Conservation (phyloP, 2,888 invertebrate species). For the Drosophila stalkeri region DNA sequence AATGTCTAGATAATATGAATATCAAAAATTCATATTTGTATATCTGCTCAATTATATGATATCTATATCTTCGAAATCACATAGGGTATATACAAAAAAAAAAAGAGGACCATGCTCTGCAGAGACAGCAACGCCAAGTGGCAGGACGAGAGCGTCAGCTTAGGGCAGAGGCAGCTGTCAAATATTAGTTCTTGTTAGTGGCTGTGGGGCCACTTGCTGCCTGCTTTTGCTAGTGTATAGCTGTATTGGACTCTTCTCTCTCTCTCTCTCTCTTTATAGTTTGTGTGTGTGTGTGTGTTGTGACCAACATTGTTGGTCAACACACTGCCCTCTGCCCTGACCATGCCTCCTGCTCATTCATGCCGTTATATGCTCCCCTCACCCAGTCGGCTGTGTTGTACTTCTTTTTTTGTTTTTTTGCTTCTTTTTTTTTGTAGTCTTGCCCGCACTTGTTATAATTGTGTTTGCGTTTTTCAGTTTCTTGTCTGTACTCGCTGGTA, state of each 20-base stretch:
- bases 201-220: constrained; percentile 43
- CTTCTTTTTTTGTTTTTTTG: constrained; percentile 36
- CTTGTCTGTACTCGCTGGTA: constrained; percentile 23
- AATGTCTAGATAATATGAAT: background rate
- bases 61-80: background rate
- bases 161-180: constrained; percentile 52
- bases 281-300: constrained; percentile 39
- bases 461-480: constrained; percentile 76
- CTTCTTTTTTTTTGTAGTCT: constrained; percentile 29
- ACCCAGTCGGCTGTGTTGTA: constrained; percentile 40
- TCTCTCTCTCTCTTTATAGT: background rate
- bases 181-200: constrained; percentile 65
- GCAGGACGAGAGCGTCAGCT: constrained; percentile 18
- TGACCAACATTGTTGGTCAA: constrained; percentile 80
- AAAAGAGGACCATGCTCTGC: background rate
- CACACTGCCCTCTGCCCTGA: constrained; percentile 50
- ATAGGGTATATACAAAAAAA: constrained; percentile 22
- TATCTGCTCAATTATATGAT: background rate
- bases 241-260: constrained; percentile 2
- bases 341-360: constrained; percentile 36
- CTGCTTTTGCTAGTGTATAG: constrained; percentile 10
- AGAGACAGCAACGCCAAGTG: constrained; percentile 11
- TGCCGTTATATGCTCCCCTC: constrained; percentile 21
- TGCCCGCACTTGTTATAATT: constrained; percentile 77
- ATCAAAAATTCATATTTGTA: background rate